phyloP scores from a whole-genome alignment of 1,140 invertebrate species.

The Sycophaga agraensis region DNA sequence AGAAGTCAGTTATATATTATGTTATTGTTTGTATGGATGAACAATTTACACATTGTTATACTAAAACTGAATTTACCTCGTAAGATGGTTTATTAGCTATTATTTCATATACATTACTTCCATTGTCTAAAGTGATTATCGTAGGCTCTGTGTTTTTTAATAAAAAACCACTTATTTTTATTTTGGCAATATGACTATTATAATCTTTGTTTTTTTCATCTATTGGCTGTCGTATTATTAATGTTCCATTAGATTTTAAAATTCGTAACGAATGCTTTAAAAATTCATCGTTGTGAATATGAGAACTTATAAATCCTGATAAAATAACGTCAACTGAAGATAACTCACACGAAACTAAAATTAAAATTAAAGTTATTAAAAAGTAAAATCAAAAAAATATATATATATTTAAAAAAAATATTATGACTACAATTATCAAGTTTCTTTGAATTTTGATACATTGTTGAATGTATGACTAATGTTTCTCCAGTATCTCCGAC shows the following conservation, averaged over 20 bases:
- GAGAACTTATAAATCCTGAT: slow-evolving; percentile 56
- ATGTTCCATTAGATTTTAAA: slow-evolving; percentile 62
- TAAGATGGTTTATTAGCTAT: slow-evolving; percentile 67
- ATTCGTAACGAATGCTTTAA: slow-evolving; percentile 61
- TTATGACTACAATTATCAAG: too few relatives aligned
- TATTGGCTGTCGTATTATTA: slow-evolving; percentile 41
- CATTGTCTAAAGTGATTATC: slow-evolving; percentile 61
- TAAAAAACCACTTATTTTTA: slow-evolving; percentile 68
- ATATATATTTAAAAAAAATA: too few relatives aligned
- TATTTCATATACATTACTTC: slow-evolving; percentile 49
- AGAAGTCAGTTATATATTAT: neutral
- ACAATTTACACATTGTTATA: too few relatives aligned
- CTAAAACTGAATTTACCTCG: slow-evolving; percentile 49
- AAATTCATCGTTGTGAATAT: slow-evolving; percentile 56
- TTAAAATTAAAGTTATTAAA: neutral
- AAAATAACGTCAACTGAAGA: slow-evolving; percentile 64
- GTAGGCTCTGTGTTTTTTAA: slow-evolving; percentile 59
- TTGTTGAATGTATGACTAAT: slow-evolving; percentile 1
- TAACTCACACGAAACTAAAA: slow-evolving; percentile 56
- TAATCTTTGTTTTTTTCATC: slow-evolving; percentile 34
- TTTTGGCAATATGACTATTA: slow-evolving; percentile 53
- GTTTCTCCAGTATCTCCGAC: slow-evolving; percentile 17
- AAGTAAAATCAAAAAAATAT: too few relatives aligned
- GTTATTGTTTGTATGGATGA: neutral
- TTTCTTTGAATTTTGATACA: slow-evolving; percentile 19